phyloP scores from a whole-genome alignment of 2,888 invertebrate genomes.

The Lasioglossum marginatum region DNA sequence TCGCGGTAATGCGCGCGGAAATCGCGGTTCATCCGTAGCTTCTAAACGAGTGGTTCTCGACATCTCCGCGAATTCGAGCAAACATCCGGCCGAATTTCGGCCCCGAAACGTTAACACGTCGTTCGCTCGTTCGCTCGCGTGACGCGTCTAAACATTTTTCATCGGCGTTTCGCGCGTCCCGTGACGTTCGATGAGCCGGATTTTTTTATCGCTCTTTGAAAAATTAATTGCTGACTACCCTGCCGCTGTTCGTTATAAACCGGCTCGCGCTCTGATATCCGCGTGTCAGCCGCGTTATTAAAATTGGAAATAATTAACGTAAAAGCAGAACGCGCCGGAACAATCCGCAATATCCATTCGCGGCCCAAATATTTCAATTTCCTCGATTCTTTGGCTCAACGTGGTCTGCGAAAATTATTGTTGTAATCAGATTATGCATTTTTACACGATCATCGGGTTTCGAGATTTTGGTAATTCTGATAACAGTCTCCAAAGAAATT shows the following conservation, averaged over 20 bases:
- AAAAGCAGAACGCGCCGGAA: background rate
- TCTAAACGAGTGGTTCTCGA: conserved; percentile 42
- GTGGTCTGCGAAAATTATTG: background rate
- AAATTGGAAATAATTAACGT: background rate
- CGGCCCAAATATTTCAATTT: background rate
- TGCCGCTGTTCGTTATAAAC: background rate
- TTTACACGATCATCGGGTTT: background rate
- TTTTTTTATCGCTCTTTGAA: background rate
- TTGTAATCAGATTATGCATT: background rate
- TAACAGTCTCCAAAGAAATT: background rate
- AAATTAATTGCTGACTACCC: background rate
- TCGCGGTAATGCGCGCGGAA: conserved; percentile 44
- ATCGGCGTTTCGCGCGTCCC: background rate
- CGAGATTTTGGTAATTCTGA: background rate
- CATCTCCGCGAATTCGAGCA: conserved; percentile 2
- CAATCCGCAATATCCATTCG: background rate
- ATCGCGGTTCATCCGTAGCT: conserved; percentile 43
- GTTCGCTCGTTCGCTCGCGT: background rate
- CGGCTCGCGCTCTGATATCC: background rate
- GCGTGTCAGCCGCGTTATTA: background rate
- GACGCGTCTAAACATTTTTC: background rate
- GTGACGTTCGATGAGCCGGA: background rate
- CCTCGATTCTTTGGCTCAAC: background rate
- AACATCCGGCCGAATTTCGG: background rate
- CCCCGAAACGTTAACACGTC: conserved; percentile 3